Evolutionary conservation across 2,888 invertebrate species (phyloP).

Genomic region (Macropis europaea): DNA sequence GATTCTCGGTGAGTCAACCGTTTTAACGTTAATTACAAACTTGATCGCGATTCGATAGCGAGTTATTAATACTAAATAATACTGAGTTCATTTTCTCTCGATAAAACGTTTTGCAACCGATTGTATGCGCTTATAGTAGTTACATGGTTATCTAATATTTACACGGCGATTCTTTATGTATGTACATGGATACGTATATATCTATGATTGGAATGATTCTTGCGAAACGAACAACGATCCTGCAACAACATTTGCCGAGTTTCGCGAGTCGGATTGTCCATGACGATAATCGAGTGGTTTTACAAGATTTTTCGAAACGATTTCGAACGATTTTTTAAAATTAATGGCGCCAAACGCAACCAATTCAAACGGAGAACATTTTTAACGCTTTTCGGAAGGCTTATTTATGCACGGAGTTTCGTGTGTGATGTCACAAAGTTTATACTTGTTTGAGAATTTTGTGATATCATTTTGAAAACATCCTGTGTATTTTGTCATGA

Average conservation of each 20-base stretch:
- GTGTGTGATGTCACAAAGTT: no score
- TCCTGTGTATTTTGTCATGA: no score
- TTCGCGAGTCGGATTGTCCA: slow-evolving; percentile 35
- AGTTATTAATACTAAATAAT: slow-evolving; percentile 12
- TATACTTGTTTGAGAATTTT: no score
- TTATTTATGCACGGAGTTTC: no score
- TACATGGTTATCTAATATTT: slow-evolving; percentile 31
- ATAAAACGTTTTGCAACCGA: slow-evolving; percentile 15
- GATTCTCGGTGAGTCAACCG: slow-evolving; percentile 3
- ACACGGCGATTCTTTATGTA: slow-evolving; percentile 34
- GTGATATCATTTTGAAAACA: no score
- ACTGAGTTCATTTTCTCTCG: slow-evolving; percentile 3
- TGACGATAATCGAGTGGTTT: slow-evolving; percentile 24
- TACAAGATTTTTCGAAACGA: background rate
- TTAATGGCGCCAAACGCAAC: no score
- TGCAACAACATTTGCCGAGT: slow-evolving; percentile 33
- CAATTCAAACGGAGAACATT: no score
- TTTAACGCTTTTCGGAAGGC: no score
- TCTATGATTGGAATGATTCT: background rate
- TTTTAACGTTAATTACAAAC: background rate
- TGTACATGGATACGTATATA: slow-evolving; percentile 10
- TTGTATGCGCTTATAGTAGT: slow-evolving; percentile 9
- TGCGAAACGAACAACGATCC: slow-evolving; percentile 15
- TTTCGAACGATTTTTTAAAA: background rate
- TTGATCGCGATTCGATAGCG: no score